phyloP scores from a whole-genome alignment of 2,888 invertebrate species.

The Eupelmus urozonus region DNA sequence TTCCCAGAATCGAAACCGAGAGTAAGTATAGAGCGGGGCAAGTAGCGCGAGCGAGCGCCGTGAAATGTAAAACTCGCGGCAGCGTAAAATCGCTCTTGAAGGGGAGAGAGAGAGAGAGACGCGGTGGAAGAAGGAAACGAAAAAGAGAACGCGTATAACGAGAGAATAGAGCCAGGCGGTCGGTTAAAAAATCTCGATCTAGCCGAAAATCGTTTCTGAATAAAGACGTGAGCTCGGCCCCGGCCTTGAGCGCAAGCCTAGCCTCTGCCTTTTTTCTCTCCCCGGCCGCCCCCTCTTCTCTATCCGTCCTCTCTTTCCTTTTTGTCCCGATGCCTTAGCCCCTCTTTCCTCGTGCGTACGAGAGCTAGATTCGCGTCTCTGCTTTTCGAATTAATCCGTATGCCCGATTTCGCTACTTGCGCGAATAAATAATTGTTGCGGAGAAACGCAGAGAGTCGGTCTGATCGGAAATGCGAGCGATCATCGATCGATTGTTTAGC shows the following conservation, averaged over 20 bases:
- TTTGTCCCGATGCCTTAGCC: not conserved
- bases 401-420: slow-evolving; percentile 23
- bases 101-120: not conserved
- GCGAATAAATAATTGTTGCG: not conserved
- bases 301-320: slow-evolving; percentile 29
- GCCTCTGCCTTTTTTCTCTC: too few relatives aligned
- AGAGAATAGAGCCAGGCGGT: not conserved
- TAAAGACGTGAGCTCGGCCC: slow-evolving; percentile 12
- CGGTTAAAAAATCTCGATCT: slow-evolving; percentile 52
- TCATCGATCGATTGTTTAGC: not conserved
- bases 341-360: not conserved
- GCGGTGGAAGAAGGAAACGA: not conserved
- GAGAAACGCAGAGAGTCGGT: too few relatives aligned
- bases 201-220: slow-evolving; percentile 56
- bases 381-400: not conserved
- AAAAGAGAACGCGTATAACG: not conserved
- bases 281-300: slow-evolving; percentile 43
- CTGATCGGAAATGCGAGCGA: slow-evolving; percentile 35
- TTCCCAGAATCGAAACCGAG: slow-evolving; percentile 48
- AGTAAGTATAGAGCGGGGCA: too few relatives aligned
- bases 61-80: slow-evolving; percentile 42
- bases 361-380: not conserved
- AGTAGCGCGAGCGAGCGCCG: not conserved
- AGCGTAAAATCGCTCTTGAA: slow-evolving; percentile 28
- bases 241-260: slow-evolving; percentile 46